phyloP scores from a whole-genome alignment of 2,113 vertebrate genomes.

The Cyprinodon variegatus region DNA sequence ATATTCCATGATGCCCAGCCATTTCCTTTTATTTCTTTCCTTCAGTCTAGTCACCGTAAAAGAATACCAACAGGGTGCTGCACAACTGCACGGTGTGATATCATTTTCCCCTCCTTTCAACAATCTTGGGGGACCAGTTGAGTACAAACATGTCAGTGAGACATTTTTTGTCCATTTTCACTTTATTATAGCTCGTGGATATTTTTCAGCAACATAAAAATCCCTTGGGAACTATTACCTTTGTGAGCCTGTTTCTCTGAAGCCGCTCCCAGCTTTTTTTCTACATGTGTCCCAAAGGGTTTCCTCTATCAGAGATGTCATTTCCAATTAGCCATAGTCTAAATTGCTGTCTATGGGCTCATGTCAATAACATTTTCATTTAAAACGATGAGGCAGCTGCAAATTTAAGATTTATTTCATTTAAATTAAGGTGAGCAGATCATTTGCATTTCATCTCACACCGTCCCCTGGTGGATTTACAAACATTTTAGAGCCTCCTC shows the following conservation, averaged over 20 bases:
- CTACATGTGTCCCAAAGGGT: constrained; percentile 32
- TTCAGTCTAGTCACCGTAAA: constrained; percentile 1
- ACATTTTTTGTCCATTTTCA: constrained; percentile 56
- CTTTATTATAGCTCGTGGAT: constrained; percentile 49
- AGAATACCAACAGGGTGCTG: constrained; percentile 11
- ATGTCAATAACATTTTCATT: constrained; percentile 60
- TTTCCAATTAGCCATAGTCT: constrained; percentile 70
- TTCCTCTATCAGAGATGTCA: constrained; percentile 53
- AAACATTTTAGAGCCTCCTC: constrained; percentile 48
- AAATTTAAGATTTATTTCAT: constrained; percentile 48
- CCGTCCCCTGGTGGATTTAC: constrained; percentile 39
- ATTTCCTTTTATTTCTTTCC: constrained; percentile 1
- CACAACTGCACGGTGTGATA: constrained; percentile 3
- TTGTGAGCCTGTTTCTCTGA: constrained; percentile 38
- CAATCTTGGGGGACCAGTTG: constrained; percentile 33
- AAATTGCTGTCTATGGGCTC: constrained; percentile 42
- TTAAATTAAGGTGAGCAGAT: constrained; percentile 51
- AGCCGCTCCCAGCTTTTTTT: constrained; percentile 17
- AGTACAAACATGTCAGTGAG: constrained; percentile 17
- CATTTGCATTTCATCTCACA: constrained; percentile 60
- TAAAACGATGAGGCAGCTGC: constrained; percentile 54
- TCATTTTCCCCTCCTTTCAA: constrained; percentile 10
- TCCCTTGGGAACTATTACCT: constrained; percentile 64
- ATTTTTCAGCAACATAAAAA: constrained; percentile 48
- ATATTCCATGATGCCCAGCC: constrained; percentile 28